These are phyloP conservation scores for Passer montanus DNA, from an alignment of 2,113 vertebrate genomes.

Conservation along the genomic window DNA sequence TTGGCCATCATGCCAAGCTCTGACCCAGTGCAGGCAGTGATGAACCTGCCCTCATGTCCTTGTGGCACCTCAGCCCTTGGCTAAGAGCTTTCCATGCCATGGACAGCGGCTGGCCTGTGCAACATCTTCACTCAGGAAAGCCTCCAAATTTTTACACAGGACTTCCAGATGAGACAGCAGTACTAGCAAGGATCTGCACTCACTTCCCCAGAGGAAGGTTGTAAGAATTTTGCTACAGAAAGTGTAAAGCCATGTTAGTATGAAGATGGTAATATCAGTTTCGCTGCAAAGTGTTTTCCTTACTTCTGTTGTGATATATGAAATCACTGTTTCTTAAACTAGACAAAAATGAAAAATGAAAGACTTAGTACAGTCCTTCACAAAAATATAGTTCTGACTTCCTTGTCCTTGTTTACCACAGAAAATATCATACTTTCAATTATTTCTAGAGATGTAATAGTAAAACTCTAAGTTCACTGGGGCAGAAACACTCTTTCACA, in stretches of 20 bases:
- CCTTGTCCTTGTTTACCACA: not conserved
- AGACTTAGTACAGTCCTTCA: not conserved
- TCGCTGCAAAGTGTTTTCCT: not conserved
- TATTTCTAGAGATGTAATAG: not conserved
- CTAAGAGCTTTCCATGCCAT: rapidly evolving
- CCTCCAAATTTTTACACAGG: not conserved
- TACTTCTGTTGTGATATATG: not conserved
- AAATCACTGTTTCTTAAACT: not conserved
- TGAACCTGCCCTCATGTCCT: not conserved
- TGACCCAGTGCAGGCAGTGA: not conserved
- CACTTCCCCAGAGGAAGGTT: not conserved
- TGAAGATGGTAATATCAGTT: not conserved
- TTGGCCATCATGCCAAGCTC: not conserved
- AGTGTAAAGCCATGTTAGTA: not conserved
- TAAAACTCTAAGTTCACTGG: not conserved
- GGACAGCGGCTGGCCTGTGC: not conserved
- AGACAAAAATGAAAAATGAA: not conserved
- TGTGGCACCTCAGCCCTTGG: rapidly evolving
- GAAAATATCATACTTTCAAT: not conserved
- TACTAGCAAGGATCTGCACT: not conserved
- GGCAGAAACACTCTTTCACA: not conserved
- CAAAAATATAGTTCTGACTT: not conserved
- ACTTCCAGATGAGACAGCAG: not conserved
- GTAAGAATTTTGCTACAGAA: not conserved
- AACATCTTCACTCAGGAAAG: not conserved